A percentile compares a stretch with the other conserved stretches of the same genome.
Conservation (phyloP, 2,888 invertebrate species). For the Eugnorisma glareosa region DNA sequence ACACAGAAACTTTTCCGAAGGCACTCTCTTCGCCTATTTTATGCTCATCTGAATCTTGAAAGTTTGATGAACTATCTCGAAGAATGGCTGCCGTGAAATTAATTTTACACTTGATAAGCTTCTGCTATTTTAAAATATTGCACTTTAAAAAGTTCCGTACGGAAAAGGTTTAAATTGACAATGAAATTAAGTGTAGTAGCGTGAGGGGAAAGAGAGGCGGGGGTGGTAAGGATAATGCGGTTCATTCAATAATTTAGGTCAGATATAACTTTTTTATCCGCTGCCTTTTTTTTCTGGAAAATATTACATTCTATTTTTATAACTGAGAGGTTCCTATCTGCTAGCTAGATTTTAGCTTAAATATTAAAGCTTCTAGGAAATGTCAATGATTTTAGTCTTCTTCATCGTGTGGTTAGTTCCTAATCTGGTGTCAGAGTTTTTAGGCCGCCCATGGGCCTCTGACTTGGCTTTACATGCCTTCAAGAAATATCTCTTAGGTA, state of each 20-base stretch:
- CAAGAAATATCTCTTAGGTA: too few relatives aligned
- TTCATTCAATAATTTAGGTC: slow-evolving; percentile 32
- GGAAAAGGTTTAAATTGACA: slow-evolving; percentile 54
- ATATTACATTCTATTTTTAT: slow-evolving; percentile 12
- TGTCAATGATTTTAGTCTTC: slow-evolving; percentile 1
- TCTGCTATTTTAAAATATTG: slow-evolving; percentile 70
- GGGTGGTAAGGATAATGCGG: slow-evolving; percentile 30
- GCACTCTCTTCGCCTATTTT: slow-evolving; percentile 74
- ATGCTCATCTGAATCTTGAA: slow-evolving; percentile 79
- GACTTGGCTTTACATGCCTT: too few relatives aligned
- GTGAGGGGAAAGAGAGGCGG: slow-evolving; percentile 2
- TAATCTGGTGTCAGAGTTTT: too few relatives aligned
- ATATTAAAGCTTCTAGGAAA: neutral
- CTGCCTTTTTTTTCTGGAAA: neutral
- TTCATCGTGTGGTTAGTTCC: too few relatives aligned
- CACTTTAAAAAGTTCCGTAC: slow-evolving; percentile 54
- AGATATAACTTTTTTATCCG: slow-evolving; percentile 10
- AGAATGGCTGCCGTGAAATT: slow-evolving; percentile 78
- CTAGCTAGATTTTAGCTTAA: neutral
- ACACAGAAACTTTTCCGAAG: slow-evolving; percentile 68
- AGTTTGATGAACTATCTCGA: slow-evolving; percentile 82
- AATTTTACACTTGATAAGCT: slow-evolving; percentile 82
- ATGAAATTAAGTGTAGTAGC: slow-evolving; percentile 43
- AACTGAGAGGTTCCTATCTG: neutral
- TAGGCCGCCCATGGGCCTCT: too few relatives aligned